Conservation (phyloP, 92 coral and sea anemone species). For the Actinernus sp. region DNA sequence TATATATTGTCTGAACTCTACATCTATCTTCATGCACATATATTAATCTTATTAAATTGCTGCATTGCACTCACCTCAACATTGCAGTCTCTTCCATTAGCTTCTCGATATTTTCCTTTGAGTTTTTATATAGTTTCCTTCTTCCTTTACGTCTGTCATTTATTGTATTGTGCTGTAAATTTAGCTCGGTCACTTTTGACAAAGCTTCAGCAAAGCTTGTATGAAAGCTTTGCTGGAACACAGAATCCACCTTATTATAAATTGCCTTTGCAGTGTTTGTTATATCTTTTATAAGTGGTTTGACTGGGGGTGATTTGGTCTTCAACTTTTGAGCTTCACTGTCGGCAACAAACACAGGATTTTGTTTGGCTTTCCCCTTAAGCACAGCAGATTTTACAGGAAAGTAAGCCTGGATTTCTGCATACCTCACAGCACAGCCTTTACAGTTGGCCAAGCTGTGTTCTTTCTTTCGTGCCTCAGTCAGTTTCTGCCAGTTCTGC, state of each 20-base stretch:
- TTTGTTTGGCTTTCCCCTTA: constrained; percentile 16
- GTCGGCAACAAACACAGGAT: constrained; percentile 38
- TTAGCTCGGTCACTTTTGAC: constrained; percentile 1
- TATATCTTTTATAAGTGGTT: constrained; percentile 21
- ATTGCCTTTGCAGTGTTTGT: constrained; percentile 22
- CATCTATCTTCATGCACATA: not conserved
- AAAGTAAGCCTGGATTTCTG: constrained; percentile 27
- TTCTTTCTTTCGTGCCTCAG: constrained; percentile 18
- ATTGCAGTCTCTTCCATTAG: constrained; percentile 14
- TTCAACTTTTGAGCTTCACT: not conserved
- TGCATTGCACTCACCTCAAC: constrained; percentile 15
- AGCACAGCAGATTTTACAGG: constrained; percentile 34
- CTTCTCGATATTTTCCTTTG: constrained; percentile 3
- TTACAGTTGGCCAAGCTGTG: constrained; percentile 40
- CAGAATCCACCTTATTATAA: constrained; percentile 4
- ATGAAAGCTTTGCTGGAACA: constrained; percentile 2
- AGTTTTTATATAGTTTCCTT: constrained; percentile 7
- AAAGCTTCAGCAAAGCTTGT: constrained; percentile 5
- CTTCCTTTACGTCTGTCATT: constrained; percentile 13
- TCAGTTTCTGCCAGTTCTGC: constrained; percentile 30
- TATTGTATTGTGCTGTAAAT: constrained; percentile 24
- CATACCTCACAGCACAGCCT: constrained; percentile 32
- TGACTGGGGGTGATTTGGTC: not conserved
- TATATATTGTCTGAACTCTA: not conserved
- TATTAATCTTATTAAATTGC: too few species aligned